Evolutionary conservation across 2,888 invertebrate genomes (phyloP).

Genomic region (Allolobophora icterica): DNA sequence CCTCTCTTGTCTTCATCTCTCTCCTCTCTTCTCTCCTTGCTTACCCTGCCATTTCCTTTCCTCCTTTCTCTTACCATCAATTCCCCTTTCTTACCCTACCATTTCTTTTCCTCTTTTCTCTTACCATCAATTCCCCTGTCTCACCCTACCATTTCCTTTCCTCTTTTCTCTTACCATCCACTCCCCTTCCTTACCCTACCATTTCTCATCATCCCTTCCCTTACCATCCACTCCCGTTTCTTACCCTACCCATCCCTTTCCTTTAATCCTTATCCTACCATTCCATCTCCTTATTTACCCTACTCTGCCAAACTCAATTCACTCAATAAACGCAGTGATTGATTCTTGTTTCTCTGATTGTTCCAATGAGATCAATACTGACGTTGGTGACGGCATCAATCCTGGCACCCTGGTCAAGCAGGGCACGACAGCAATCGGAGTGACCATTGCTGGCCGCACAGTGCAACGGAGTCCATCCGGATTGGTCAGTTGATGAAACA

Average conservation of each 20-base stretch:
- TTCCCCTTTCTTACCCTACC: neutral
- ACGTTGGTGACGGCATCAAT: slow-evolving; percentile 54
- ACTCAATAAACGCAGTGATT: neutral
- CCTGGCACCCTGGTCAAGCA: slow-evolving; percentile 56
- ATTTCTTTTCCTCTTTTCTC: neutral
- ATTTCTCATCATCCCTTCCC: neutral
- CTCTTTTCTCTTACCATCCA: neutral
- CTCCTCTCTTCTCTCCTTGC: neutral
- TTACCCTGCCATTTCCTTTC: neutral
- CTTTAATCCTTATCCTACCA: neutral
- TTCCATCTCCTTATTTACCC: neutral
- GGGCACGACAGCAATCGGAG: slow-evolving; percentile 52
- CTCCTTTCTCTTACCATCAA: neutral
- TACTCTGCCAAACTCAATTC: neutral
- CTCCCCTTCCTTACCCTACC: neutral
- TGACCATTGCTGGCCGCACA: slow-evolving; percentile 57
- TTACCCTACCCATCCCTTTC: neutral
- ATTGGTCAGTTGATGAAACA: slow-evolving; percentile 51
- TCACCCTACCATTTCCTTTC: neutral
- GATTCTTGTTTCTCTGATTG: neutral
- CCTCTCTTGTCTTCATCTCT: too few species aligned
- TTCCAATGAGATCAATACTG: slow-evolving; percentile 18
- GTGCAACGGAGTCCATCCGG: slow-evolving; percentile 57
- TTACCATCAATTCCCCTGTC: neutral
- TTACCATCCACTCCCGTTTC: slow-evolving; percentile 47